Evolutionary conservation across 2,888 invertebrate genomes (phyloP), one percentile per base, ranked within the genome.

Genomic region (Sesia apiformis): DNA sequence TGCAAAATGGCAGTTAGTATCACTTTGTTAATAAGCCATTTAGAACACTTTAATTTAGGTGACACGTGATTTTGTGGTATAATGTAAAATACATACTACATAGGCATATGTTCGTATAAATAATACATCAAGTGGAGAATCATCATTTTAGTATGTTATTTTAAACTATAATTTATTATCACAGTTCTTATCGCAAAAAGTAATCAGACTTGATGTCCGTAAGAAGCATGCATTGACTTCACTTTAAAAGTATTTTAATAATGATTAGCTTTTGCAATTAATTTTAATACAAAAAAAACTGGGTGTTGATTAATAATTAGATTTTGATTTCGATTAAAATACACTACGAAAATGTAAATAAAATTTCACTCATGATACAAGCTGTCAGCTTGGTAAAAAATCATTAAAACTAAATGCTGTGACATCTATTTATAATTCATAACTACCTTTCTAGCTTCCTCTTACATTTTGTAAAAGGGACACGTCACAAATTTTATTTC

Each of bases 1-100:
- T 60, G 60, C 63, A 79, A 78, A 81, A 84, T 85, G 83, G 85
- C 85, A 85, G 84, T 84, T 81, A 76, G 67, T 79, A 84, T 81
- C 76, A 79, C 81, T 74, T 75, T 66, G 63, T 72, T 70, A 70
- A 67, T 65, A 75, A 74, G 70, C 73, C 69, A 58, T 64, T 67
- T 60, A 68, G 61, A 71, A 72, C 63, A 70, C 56, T 63, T 70
- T 58, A 52, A 56, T 52, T 23, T 23, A 23, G 7, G 50, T 50
- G 23, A 50, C 50, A 50, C 23, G 23, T 6, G 38, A 38, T 50
- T 5, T 38, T 23, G 5, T 6, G 42, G 7, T 38, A 38, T 50
- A 38, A 38, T 42, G 42, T 8, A 50, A 50, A 50, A 50, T 50
- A 50, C 38, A 23, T 50, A 50, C 38, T 38, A 4, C 50, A 50